Percentiles rank a stretch among this genome's conserved stretches.
These are phyloP conservation scores for Sinohyriopsis cumingii DNA, from an alignment of 2,888 invertebrate species.

Conservation along the genomic window DNA sequence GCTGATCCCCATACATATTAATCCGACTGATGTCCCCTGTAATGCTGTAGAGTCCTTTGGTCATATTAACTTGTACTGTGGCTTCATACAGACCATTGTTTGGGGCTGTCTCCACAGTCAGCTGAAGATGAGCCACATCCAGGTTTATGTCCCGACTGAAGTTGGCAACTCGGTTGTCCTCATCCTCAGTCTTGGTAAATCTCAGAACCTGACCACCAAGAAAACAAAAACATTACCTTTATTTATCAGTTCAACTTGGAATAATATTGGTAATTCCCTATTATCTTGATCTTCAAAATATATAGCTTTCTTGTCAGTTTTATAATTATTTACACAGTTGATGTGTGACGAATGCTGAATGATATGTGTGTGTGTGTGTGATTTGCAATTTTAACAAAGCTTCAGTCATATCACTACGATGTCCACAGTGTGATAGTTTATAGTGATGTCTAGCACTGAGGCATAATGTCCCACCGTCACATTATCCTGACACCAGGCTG, in stretches of 20 bases:
- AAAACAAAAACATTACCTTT: neutral
- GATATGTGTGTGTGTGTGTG: too few species aligned
- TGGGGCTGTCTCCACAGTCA: constrained; percentile 55
- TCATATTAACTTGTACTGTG: constrained; percentile 50
- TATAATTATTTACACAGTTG: too few species aligned
- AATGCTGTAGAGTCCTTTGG: constrained; percentile 27
- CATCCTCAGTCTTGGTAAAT: constrained; percentile 45
- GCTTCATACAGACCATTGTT: constrained; percentile 59
- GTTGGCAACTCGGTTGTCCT: constrained; percentile 50
- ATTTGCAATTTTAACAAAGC: too few species aligned
- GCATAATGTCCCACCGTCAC: too few species aligned
- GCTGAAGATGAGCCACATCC: constrained; percentile 51
- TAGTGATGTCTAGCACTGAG: too few species aligned
- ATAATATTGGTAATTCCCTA: neutral
- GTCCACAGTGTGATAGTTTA: too few species aligned
- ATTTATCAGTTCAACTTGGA: neutral
- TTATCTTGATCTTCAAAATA: neutral
- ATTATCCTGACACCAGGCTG: too few species aligned
- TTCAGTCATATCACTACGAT: too few species aligned
- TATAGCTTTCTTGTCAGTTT: neutral
- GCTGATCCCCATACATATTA: constrained; percentile 57
- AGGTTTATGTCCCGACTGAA: constrained; percentile 45
- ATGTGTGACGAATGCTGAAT: too few species aligned
- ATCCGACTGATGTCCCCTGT: constrained; percentile 56
- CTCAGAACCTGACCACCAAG: constrained; percentile 43